Conservation (phyloP, 2,888 invertebrate genomes). For the Criorhina ranunculi region DNA sequence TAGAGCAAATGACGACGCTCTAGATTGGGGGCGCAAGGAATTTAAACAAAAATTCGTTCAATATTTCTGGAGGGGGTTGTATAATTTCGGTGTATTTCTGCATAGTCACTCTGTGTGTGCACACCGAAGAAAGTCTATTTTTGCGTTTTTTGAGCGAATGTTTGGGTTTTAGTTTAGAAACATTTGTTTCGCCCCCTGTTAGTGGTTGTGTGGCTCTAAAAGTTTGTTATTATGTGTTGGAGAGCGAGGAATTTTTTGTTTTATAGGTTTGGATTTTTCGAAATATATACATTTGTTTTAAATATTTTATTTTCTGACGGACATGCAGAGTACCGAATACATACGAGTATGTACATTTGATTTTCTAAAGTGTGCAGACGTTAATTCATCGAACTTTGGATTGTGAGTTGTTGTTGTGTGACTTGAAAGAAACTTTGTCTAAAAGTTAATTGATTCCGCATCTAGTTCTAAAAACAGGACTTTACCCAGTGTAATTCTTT, state of each 20-base stretch:
- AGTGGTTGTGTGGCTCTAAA: conserved; percentile 8
- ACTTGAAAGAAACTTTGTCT: too few species aligned
- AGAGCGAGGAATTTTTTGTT: conserved; percentile 24
- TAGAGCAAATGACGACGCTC: conserved; percentile 43
- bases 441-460: too few species aligned
- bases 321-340: neutral
- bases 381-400: neutral
- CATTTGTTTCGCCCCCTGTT: conserved; percentile 2
- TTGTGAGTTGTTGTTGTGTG: too few species aligned
- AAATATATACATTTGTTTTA: neutral
- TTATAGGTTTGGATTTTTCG: conserved; percentile 2
- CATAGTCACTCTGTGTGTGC: conserved; percentile 13
- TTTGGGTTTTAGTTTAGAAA: conserved; percentile 2
- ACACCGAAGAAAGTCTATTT: conserved; percentile 16
- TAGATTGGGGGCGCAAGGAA: conserved; percentile 12
- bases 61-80: neutral
- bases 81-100: conserved; percentile 2
- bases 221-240: conserved; percentile 10
- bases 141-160: conserved; percentile 11
- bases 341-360: neutral
- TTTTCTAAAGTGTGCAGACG: neutral
- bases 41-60: neutral
- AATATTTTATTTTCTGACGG: neutral
- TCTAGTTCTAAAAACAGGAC: too few species aligned
- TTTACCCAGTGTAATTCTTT: too few species aligned